Evolutionary conservation across 2,888 invertebrate genomes (phyloP).

Genomic region (Tachina lurida): DNA sequence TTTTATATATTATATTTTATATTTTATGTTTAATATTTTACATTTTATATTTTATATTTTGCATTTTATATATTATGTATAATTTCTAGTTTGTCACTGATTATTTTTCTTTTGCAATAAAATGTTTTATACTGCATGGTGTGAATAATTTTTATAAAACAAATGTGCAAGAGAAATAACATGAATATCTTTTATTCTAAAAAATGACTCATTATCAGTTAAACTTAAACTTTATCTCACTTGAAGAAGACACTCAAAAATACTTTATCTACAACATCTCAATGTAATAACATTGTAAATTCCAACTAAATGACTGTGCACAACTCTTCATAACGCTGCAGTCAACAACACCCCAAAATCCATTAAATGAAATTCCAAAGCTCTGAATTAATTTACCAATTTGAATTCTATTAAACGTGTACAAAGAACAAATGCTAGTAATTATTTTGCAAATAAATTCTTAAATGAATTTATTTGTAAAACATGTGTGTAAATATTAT

Average conservation of each 20-base stretch:
- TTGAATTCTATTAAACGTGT: constrained; percentile 30
- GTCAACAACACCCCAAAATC: constrained; percentile 48
- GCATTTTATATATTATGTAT: no score
- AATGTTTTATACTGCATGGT: no score
- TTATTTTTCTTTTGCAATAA: no score
- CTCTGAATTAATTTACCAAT: constrained; percentile 46
- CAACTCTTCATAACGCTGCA: background rate
- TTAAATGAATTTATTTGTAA: constrained; percentile 20
- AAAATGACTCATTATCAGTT: no score
- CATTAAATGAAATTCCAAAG: constrained; percentile 47
- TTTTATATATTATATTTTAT: no score
- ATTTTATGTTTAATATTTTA: no score
- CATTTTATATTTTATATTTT: no score
- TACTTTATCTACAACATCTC: background rate
- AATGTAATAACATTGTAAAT: constrained; percentile 1
- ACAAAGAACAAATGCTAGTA: constrained; percentile 1
- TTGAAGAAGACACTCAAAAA: background rate
- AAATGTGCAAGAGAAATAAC: no score
- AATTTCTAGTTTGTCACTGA: no score
- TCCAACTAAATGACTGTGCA: constrained; percentile 11
- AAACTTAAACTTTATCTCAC: background rate
- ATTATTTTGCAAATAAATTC: constrained; percentile 16
- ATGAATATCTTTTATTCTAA: no score
- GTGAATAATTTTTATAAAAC: no score
- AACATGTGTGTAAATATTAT: constrained; percentile 53